Evolutionary conservation across 2,888 invertebrate genomes (phyloP), one percentile per base, ranked within the genome.

Genomic region (Xanthorhoe designata): DNA sequence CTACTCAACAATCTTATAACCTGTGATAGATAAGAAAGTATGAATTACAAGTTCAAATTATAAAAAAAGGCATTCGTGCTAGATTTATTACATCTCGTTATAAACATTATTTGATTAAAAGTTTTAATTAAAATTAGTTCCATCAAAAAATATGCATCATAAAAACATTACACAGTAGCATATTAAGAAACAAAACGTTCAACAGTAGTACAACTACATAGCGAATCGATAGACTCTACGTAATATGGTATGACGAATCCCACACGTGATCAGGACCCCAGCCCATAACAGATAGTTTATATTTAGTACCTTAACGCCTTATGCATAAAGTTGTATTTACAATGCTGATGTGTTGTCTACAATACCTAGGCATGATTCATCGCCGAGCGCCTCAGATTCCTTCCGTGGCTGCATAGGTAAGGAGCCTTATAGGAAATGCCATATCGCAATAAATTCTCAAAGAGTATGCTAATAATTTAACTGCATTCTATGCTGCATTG

Each of bases 351-450:
- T 47, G 51, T 49, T 57, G 42, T 68, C 53, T 61, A 54, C 53
- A 56, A 61, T 65, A 59, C 65, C 63, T 69, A 61, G 61, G 61
- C 61, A 65, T 92, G 92, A 92, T 87, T 92, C 92, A 92, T 85
- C 82, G 80, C 69, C 77, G 77, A 77, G 71, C 77, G 80, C 78
- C 78, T 82, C 82, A 83, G 86, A 91, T 90, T 88, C 91, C 89
- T 76, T 70, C 78, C 79, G 70, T 80, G 74, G 80, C 82, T 84
- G 86, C 87, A 87, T 87, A 88, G 88, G 80, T 86, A 91, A 91
- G 88, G 80, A 51, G 61, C 57, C 61, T 86, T 91, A 91, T 91
- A 86, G 87, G 85, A 89, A 90, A 90, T 90, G 82, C 88, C 88
- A 83, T 82, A 82, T 82, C 79, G 80, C 82, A 82, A 87, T 87